Conservation (phyloP, 1,140 invertebrate genomes). For the Mamestra configurata region DNA sequence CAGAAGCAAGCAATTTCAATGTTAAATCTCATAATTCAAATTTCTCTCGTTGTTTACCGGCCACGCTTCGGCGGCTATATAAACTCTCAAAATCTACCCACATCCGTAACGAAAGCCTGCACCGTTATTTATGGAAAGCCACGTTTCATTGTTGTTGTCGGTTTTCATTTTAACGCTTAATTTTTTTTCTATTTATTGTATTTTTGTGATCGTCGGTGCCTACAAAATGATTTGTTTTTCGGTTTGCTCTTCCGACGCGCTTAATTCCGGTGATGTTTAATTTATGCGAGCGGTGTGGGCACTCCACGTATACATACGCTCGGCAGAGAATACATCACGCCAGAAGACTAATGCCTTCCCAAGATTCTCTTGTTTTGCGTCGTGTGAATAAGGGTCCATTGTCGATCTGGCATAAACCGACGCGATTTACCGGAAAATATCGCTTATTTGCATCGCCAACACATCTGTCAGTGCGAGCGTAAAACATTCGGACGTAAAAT, state of each 20-base stretch:
- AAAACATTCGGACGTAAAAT: constrained; percentile 77
- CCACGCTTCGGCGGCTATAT: constrained; percentile 77
- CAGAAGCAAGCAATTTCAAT: constrained; percentile 76
- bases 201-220: constrained; percentile 74
- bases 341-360: constrained; percentile 69
- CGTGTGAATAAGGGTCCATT: constrained; percentile 73
- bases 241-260: constrained; percentile 68
- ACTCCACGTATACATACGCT: constrained; percentile 62
- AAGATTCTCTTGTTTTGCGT: constrained; percentile 74
- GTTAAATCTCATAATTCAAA: constrained; percentile 85
- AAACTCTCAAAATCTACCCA: constrained; percentile 86
- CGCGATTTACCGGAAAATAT: constrained; percentile 80
- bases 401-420: constrained; percentile 67
- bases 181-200: constrained; percentile 83
- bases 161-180: constrained; percentile 85
- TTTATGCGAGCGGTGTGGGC: constrained; percentile 68
- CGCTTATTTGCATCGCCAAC: constrained; percentile 82
- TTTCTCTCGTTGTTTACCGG: constrained; percentile 80
- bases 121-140: constrained; percentile 86
- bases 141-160: constrained; percentile 86
- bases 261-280: constrained; percentile 72
- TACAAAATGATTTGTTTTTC: constrained; percentile 80
- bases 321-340: constrained; percentile 65
- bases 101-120: constrained; percentile 84
- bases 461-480: constrained; percentile 69